phyloP scores from a whole-genome alignment of 2,113 vertebrate genomes.

The Hippoglossus stenolepis region DNA sequence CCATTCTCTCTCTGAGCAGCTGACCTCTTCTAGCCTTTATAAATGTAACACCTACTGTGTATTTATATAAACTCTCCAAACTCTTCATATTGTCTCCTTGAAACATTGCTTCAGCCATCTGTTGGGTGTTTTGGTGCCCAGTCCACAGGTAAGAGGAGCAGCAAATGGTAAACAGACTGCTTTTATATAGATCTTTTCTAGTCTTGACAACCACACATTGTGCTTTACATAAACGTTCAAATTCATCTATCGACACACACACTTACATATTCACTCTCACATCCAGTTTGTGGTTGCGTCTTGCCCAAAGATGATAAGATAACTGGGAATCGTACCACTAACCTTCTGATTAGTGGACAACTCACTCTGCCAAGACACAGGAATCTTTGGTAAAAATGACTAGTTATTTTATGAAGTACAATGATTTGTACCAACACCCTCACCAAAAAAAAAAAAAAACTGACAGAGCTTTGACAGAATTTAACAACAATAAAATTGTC shows the following conservation, averaged over 20 bases:
- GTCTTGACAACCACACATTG: background rate
- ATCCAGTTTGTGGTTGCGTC: too few species aligned
- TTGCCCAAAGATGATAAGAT: background rate
- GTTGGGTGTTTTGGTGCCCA: background rate
- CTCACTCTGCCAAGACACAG: too few species aligned
- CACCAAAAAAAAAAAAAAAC: too few species aligned
- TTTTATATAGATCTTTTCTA: background rate
- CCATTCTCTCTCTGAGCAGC: constrained; percentile 4
- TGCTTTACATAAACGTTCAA: background rate
- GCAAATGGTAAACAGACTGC: background rate
- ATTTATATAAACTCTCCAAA: constrained; percentile 26
- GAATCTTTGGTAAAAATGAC: too few species aligned
- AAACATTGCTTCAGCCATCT: background rate
- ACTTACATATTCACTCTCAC: too few species aligned
- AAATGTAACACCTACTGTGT: constrained; percentile 17
- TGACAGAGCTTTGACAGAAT: too few species aligned
- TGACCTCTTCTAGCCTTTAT: background rate
- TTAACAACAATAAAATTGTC: too few species aligned
- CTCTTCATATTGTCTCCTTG: background rate
- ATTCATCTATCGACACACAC: background rate
- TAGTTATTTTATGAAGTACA: too few species aligned
- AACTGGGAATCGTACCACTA: too few species aligned
- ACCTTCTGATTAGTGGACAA: too few species aligned
- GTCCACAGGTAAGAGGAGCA: background rate
- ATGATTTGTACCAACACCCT: too few species aligned